Evolutionary conservation across 2,113 vertebrate species (phyloP).

Genomic region (Pelmatolapia mariae): DNA sequence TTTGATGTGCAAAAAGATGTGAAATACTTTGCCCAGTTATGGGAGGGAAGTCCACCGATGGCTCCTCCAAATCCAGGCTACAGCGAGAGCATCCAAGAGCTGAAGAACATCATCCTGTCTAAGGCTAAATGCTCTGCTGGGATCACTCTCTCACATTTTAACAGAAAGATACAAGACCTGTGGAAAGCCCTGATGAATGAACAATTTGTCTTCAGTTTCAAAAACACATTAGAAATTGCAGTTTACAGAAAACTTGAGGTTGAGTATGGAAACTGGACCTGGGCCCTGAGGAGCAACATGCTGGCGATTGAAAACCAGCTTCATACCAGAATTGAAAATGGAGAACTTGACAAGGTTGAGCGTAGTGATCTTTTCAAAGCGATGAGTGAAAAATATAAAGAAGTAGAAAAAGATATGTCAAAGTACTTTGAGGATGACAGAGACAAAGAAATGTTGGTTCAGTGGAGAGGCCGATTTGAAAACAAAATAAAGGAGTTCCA

Average conservation of each 20-base stretch:
- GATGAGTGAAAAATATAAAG: not conserved
- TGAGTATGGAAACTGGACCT: constrained; percentile 25
- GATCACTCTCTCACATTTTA: constrained; percentile 13
- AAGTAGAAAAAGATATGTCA: not conserved
- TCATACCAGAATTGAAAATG: constrained; percentile 2
- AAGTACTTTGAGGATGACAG: not conserved
- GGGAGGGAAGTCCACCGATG: constrained; percentile 52
- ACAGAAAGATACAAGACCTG: constrained; percentile 4
- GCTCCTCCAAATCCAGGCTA: constrained; percentile 49
- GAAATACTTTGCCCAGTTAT: not conserved
- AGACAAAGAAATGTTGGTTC: constrained; percentile 26
- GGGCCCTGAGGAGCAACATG: constrained; percentile 24
- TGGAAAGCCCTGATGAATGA: constrained; percentile 36
- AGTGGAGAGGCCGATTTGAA: constrained; percentile 17
- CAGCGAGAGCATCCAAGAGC: constrained; percentile 30
- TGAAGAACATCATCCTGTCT: constrained; percentile 26
- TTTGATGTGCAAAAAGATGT: constrained; percentile 34
- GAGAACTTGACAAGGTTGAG: not conserved
- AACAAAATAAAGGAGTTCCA: constrained; percentile 12
- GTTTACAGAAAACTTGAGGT: constrained; percentile 29
- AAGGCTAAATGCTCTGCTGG: constrained; percentile 10
- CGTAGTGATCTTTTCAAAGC: not conserved
- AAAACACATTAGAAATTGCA: constrained; percentile 32
- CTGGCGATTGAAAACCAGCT: constrained; percentile 17
- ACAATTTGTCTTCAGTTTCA: constrained; percentile 46